Base-by-base conservation (phyloP, 2,888 invertebrate species). In the Camptogramma bilineatum region DNA sequence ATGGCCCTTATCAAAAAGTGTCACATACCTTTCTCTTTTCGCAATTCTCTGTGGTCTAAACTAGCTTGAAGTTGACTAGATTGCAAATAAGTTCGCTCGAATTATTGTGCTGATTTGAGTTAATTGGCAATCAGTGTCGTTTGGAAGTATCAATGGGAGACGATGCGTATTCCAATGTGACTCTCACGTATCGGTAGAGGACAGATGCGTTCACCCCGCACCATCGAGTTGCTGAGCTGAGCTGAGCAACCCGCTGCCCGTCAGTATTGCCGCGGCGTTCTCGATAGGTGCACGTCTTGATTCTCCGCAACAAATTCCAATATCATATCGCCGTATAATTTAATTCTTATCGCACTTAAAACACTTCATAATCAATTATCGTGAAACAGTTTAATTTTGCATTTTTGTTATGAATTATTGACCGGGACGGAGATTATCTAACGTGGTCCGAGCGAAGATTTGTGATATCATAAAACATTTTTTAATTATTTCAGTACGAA, bases 221-320 rank as follows among this genome's bases (percentile, higher is more conserved):
- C 44, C 17, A 44, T 44, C 8, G 7, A 44, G 44, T 4, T 5
- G 7, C 17, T 44, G 44, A 39, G 34, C 34, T 13, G 8, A n/a
- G 16, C 44, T 39, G 18, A 47, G 48, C 56, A 39, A 48, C 48
- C 56, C 34, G 31, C 55, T 28, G 31, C 55, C n/a, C 47, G 17
- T 19, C 85, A 87, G 86, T 86, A 16, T 82, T 84, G 87, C 85
- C 78, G 81, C 42, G 75, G 70, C 74, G n/a, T 57, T 76, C 52
- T 72, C 53, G 62, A 50, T 80, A 82, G 85, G 84, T 85, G 85
- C 79, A 69, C 68, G 80, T 73, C 57, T 51, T 13, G 13, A 13
- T 7, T 17, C 8, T 16, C 13, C 18, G 17, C n/a, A 3, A 21
- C 10, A 17, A 31, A 16, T 10, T 4, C 19, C 39, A 34, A 4